Conservation (phyloP, 2,888 invertebrate species). For the Bedellia somnulentella region DNA sequence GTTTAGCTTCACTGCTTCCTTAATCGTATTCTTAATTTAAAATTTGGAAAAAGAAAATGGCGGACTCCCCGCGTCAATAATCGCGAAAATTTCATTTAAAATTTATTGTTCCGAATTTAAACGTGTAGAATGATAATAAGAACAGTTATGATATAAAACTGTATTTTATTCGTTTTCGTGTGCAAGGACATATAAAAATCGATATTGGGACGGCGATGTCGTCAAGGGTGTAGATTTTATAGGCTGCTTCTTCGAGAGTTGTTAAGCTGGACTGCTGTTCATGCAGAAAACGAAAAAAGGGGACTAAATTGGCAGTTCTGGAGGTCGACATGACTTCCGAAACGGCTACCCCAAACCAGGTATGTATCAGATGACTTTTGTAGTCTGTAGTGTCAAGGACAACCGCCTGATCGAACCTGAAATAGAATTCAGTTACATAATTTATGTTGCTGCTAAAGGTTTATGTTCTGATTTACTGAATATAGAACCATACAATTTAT, state of each 20-base stretch:
- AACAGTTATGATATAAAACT: conserved; percentile 17
- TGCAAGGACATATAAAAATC: conserved; percentile 32
- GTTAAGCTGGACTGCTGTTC: conserved; percentile 37
- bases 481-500: too few species aligned
- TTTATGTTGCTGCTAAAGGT: too few species aligned
- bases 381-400: too few species aligned
- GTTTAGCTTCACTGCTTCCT: conserved; percentile 33
- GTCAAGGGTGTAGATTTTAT: conserved; percentile 15
- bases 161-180: conserved; percentile 15
- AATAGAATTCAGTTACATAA: too few species aligned
- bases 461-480: too few species aligned
- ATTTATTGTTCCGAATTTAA: conserved; percentile 11
- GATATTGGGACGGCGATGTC: conserved; percentile 25
- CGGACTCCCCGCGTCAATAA: conserved; percentile 26
- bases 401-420: too few species aligned
- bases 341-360: conserved; percentile 55
- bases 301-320: conserved; percentile 34
- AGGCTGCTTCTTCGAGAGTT: conserved; percentile 17
- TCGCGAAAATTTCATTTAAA: conserved; percentile 20
- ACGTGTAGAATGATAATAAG: conserved; percentile 24
- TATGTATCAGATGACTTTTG: too few species aligned
- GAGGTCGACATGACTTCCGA: conserved; percentile 53
- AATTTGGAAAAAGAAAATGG: conserved; percentile 30
- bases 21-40: conserved; percentile 25
- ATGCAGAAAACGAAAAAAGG: conserved; percentile 43